Evolutionary conservation across 2,888 invertebrate genomes (phyloP).

Genomic region (Autographa pulchrina): DNA sequence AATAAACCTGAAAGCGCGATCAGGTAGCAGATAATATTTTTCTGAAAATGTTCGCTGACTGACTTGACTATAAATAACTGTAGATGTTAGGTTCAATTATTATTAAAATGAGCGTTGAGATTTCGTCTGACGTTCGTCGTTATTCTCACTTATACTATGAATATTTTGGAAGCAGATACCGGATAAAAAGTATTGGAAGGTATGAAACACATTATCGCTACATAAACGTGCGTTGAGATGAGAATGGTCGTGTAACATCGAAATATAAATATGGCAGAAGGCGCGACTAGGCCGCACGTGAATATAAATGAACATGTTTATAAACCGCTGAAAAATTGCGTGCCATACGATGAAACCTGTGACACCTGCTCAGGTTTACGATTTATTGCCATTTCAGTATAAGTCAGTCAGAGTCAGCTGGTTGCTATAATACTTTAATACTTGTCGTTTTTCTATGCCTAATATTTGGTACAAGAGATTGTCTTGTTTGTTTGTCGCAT

Average conservation of each 20-base stretch:
- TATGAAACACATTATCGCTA: constrained; percentile 53
- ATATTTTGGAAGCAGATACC: constrained; percentile 24
- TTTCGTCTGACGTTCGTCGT: constrained; percentile 26
- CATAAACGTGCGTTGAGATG: constrained; percentile 42
- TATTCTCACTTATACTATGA: constrained; percentile 28
- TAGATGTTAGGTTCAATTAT: constrained; percentile 23
- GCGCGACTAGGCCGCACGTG: constrained; percentile 55
- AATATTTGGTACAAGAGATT: too few relatives aligned
- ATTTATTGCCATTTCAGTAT: not conserved
- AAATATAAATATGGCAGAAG: constrained; percentile 69
- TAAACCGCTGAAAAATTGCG: constrained; percentile 40
- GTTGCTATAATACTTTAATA: too few relatives aligned
- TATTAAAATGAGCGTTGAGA: constrained; percentile 32
- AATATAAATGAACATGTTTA: constrained; percentile 69
- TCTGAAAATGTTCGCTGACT: constrained; percentile 14
- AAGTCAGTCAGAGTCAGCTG: not conserved
- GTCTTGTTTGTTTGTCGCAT: too few relatives aligned
- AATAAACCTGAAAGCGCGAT: constrained; percentile 27
- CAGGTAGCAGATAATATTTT: constrained; percentile 17
- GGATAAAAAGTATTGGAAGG: not conserved
- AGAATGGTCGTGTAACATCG: constrained; percentile 63
- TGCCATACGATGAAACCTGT: constrained; percentile 14
- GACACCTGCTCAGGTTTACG: constrained; percentile 18
- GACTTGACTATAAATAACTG: not conserved
- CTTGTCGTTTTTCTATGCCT: too few relatives aligned